A percentile compares a stretch with the other conserved stretches of the same genome.
Conservation (phyloP, 2,797 vertebrate species). For the Artibeus lituratus region DNA sequence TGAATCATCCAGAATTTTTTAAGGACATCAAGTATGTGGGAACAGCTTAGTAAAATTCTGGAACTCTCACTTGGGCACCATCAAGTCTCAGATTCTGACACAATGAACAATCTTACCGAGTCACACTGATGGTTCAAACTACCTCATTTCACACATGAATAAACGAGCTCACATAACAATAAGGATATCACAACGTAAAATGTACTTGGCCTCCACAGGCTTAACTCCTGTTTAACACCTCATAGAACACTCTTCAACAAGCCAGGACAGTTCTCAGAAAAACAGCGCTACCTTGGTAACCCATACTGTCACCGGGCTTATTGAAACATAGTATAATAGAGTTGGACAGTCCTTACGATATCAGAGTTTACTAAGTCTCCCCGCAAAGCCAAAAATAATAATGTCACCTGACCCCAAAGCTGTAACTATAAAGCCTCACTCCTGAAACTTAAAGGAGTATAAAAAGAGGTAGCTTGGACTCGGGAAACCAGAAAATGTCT, state of each 20-base stretch:
- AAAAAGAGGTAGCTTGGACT: neutral
- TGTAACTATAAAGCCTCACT: neutral
- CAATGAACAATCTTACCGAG: neutral
- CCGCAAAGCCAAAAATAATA: neutral
- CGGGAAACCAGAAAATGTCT: neutral
- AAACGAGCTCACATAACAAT: neutral
- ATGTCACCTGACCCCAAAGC: neutral
- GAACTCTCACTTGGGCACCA: neutral
- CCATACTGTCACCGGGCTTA: neutral
- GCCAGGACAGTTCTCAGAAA: neutral
- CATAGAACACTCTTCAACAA: neutral
- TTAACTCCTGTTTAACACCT: constrained; percentile 6
- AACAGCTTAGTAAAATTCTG: neutral
- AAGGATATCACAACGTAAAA: neutral
- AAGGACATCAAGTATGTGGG: neutral
- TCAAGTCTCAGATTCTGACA: neutral
- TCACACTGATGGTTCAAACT: neutral
- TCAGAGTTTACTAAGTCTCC: neutral
- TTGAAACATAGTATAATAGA: neutral
- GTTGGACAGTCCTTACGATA: neutral
- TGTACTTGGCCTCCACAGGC: neutral
- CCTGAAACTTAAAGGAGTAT: neutral
- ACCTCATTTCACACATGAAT: neutral
- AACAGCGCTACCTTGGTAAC: neutral
- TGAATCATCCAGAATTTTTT: neutral